phyloP scores from a whole-genome alignment of 2,113 vertebrate genomes.

The Australoheros scitulus region DNA sequence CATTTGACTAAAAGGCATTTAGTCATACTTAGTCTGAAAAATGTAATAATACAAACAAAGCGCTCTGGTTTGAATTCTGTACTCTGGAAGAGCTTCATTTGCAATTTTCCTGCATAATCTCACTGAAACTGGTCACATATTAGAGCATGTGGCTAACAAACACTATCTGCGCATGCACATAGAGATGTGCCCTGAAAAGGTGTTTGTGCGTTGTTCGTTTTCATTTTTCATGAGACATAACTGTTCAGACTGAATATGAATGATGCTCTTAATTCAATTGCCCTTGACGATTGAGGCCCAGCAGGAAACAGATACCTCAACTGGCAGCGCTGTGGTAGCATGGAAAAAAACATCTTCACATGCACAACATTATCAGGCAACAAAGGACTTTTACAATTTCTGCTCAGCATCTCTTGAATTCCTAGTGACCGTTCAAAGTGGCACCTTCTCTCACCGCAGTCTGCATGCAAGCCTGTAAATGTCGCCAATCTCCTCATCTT shows the following conservation, averaged over 20 bases:
- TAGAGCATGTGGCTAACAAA: background rate
- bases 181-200: background rate
- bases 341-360: constrained; percentile 1
- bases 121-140: constrained; percentile 2
- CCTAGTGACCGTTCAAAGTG: constrained; percentile 39
- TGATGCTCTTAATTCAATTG: constrained; percentile 30
- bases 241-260: constrained; percentile 30
- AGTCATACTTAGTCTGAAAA: constrained; percentile 39
- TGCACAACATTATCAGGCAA: constrained; percentile 1
- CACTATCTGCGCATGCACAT: background rate
- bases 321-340: background rate
- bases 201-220: background rate
- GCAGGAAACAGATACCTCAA: constrained; percentile 8
- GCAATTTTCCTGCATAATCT: constrained; percentile 4
- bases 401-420: constrained; percentile 10
- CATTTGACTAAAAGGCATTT: constrained; percentile 51
- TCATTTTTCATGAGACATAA: constrained; percentile 14
- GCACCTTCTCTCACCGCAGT: constrained; percentile 6
- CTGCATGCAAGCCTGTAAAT: constrained; percentile 53
- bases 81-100: constrained; percentile 18
- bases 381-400: constrained; percentile 7
- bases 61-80: constrained; percentile 34
- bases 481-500: constrained; percentile 30
- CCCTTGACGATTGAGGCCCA: background rate
- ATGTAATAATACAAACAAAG: constrained; percentile 38